phyloP scores from a whole-genome alignment of 1,140 invertebrate genomes.

The Aleiodes sp. region DNA sequence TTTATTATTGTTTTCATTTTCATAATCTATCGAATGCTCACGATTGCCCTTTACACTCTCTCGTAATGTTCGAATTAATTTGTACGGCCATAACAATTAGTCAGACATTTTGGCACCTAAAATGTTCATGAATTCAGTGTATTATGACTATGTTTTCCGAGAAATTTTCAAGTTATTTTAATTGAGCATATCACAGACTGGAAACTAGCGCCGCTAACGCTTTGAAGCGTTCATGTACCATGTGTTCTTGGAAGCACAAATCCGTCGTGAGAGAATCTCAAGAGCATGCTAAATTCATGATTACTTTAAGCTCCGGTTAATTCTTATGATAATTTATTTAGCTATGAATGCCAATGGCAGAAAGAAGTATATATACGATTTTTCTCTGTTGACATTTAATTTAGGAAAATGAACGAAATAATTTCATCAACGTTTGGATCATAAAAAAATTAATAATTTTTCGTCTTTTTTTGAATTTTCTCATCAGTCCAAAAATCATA shows the following conservation, averaged over 20 bases:
- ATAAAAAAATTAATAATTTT: too few relatives aligned
- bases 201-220: slow-evolving; percentile 32
- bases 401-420: too few relatives aligned
- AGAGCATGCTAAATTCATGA: neutral
- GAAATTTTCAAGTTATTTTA: slow-evolving; percentile 49
- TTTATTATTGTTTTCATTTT: neutral
- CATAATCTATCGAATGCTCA: too few relatives aligned
- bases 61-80: too few relatives aligned
- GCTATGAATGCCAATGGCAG: neutral
- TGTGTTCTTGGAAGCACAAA: slow-evolving; percentile 52
- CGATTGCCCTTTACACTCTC: too few relatives aligned
- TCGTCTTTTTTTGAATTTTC: too few relatives aligned
- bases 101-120: neutral
- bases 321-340: neutral
- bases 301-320: neutral
- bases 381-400: neutral
- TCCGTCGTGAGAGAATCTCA: slow-evolving; percentile 41
- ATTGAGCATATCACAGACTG: slow-evolving; percentile 44
- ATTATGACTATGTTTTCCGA: slow-evolving; percentile 34
- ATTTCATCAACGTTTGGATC: too few relatives aligned
- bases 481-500: too few relatives aligned
- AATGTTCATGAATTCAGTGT: neutral
- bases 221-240: slow-evolving; percentile 37
- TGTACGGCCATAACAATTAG: slow-evolving; percentile 4
- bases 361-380: neutral